Evolutionary conservation across 2,888 invertebrate genomes (phyloP).

Genomic region (Priocnemis perturbator): DNA sequence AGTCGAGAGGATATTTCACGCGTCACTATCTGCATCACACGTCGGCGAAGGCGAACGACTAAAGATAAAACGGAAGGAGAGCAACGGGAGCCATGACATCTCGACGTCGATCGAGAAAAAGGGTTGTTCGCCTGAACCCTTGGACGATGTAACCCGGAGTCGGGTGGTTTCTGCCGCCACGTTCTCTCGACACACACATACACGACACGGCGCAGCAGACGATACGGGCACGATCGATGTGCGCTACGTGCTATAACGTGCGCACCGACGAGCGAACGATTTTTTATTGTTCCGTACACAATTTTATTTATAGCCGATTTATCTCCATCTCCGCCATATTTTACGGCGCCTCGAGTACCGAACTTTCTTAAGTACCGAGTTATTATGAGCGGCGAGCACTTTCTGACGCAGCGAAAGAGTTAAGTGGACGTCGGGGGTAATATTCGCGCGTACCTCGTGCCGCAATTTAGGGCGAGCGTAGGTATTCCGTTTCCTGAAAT

Average conservation of each 20-base stretch:
- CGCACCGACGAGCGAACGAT: neutral
- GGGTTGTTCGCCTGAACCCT: neutral
- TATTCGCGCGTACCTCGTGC: constrained; percentile 2
- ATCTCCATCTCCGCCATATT: constrained; percentile 2
- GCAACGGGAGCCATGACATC: neutral
- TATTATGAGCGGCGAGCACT: neutral
- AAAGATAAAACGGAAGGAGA: constrained; percentile 1
- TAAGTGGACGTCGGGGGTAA: neutral
- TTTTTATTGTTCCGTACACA: neutral
- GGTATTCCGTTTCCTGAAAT: constrained; percentile 10
- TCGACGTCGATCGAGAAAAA: constrained; percentile 2
- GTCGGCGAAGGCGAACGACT: neutral
- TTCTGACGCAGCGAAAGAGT: constrained; percentile 2
- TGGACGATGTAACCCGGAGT: neutral
- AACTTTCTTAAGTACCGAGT: too few relatives aligned
- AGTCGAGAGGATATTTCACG: neutral
- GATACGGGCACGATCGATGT: too few relatives aligned
- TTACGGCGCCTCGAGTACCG: constrained; percentile 8
- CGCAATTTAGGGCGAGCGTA: constrained; percentile 1
- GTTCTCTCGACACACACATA: neutral
- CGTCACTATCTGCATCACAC: neutral
- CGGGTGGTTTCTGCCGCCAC: too few relatives aligned
- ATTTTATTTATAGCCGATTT: constrained; percentile 1
- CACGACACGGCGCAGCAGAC: neutral
- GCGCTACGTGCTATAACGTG: too few relatives aligned